phyloP scores from a whole-genome alignment of 2,113 vertebrate genomes.

The Platanista minor region DNA sequence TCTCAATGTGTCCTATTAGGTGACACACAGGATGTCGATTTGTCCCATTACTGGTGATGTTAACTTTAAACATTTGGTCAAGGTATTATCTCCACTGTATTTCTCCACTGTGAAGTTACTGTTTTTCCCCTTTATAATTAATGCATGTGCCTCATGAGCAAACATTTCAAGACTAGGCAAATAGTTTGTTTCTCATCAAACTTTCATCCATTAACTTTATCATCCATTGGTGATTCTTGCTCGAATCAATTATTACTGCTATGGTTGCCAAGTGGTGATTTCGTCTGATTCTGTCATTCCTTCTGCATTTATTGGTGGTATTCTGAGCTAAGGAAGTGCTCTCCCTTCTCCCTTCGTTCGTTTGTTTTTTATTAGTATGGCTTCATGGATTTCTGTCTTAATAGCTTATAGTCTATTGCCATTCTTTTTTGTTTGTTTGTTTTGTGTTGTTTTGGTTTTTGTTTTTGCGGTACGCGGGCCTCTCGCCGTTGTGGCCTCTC shows the following conservation, averaged over 20 bases:
- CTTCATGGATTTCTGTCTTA: neutral
- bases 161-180: neutral
- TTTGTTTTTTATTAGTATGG: neutral
- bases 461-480: too few species aligned
- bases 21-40: fast-evolving
- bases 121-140: neutral
- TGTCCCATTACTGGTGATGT: neutral
- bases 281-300: neutral
- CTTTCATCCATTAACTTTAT: neutral
- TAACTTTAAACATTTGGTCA: neutral
- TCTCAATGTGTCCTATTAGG: neutral
- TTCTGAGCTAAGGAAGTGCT: neutral
- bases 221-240: neutral
- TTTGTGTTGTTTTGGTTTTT: too few species aligned
- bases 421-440: neutral
- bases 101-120: neutral
- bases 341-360: neutral
- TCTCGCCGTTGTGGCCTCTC: too few species aligned
- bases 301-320: neutral
- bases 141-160: neutral
- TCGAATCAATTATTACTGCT: neutral
- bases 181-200: neutral
- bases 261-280: neutral
- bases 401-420: neutral
- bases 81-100: neutral